phyloP scores from a whole-genome alignment of 2,797 vertebrate genomes.

The Cryptoblepharus egeriae region DNA sequence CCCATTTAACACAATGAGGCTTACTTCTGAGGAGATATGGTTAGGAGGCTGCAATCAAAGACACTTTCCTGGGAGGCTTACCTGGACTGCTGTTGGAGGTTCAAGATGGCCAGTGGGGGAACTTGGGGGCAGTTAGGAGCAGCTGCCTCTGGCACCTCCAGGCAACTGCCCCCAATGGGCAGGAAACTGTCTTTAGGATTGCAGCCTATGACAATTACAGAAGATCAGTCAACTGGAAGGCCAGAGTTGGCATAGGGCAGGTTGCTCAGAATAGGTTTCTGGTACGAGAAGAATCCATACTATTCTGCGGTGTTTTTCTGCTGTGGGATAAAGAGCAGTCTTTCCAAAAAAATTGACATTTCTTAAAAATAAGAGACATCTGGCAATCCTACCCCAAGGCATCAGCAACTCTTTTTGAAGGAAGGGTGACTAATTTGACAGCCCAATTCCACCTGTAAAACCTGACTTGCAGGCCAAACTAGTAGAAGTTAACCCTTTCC shows the following conservation, averaged over 20 bases:
- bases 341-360: constrained; percentile 17
- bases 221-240: background rate
- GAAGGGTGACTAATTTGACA: constrained; percentile 20
- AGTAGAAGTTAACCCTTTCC: constrained; percentile 25
- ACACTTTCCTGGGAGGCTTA: too few relatives aligned
- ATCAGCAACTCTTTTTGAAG: constrained; percentile 22
- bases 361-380: constrained; percentile 26
- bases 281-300: background rate
- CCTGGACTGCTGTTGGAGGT: too few relatives aligned
- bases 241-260: background rate
- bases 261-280: background rate
- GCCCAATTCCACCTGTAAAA: constrained; percentile 36
- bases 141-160: too few relatives aligned
- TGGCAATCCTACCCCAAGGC: constrained; percentile 29
- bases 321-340: background rate
- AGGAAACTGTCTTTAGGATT: too few relatives aligned
- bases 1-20: too few relatives aligned
- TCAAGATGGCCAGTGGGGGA: too few relatives aligned
- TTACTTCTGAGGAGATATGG: too few relatives aligned
- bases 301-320: background rate
- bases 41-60: too few relatives aligned
- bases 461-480: constrained; percentile 26
- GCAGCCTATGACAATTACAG: background rate
- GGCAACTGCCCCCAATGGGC: too few relatives aligned
- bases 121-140: too few relatives aligned